Conservation (phyloP, 1,140 invertebrate genomes). For the Trichoplusia ni region DNA sequence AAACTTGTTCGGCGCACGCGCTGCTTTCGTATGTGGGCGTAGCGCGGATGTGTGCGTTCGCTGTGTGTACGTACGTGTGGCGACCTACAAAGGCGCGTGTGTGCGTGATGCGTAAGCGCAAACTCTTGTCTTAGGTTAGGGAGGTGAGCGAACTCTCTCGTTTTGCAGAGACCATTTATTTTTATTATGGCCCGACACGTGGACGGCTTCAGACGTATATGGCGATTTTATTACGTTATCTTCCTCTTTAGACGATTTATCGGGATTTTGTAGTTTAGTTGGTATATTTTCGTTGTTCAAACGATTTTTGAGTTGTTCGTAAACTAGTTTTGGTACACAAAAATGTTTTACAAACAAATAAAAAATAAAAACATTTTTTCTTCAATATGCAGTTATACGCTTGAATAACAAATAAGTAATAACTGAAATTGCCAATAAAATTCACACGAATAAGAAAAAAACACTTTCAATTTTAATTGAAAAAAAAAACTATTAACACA, state of each 20-base stretch:
- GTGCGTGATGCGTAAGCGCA: slow-evolving; percentile 69
- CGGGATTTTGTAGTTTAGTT: slow-evolving; percentile 17
- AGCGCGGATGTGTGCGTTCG: slow-evolving; percentile 44
- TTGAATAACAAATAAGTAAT: not conserved
- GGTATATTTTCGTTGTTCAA: slow-evolving; percentile 6
- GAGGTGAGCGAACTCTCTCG: slow-evolving; percentile 78
- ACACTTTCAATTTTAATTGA: not conserved
- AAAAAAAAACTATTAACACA: slow-evolving; percentile 40
- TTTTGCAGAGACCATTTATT: slow-evolving; percentile 76
- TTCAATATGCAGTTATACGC: not conserved
- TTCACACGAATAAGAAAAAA: not conserved
- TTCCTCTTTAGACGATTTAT: slow-evolving; percentile 57
- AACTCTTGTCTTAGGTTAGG: slow-evolving; percentile 80
- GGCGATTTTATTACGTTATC: slow-evolving; percentile 65
- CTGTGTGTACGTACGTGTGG: slow-evolving; percentile 36
- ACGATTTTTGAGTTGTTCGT: not conserved
- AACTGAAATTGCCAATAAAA: not conserved
- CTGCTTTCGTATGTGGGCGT: slow-evolving; percentile 54
- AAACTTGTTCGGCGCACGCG: slow-evolving; percentile 77
- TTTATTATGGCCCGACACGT: slow-evolving; percentile 78
- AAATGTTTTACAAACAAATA: too few relatives aligned
- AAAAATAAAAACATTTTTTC: not conserved
- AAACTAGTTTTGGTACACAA: too few relatives aligned
- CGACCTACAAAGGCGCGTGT: slow-evolving; percentile 53
- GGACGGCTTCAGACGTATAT: slow-evolving; percentile 49